Percentiles rank a stretch among this genome's conserved stretches.
phyloP scores from a whole-genome alignment of 2,797 vertebrate species.

The Enteromius paludinosus region DNA sequence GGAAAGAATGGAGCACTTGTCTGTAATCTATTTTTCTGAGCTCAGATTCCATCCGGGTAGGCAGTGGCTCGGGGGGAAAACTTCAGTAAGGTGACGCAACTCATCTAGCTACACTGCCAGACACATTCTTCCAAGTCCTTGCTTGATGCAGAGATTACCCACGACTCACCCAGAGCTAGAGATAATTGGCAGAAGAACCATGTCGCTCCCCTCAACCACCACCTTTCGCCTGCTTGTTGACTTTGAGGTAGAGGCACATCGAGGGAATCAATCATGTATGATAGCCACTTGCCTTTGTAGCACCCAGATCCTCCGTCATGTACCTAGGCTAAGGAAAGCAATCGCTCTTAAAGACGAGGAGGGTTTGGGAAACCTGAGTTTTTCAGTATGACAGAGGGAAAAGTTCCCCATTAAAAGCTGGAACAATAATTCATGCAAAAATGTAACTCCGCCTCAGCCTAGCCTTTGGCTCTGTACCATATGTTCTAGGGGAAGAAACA shows the following conservation, averaged over 20 bases:
- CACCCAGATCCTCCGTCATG: slow-evolving; percentile 25
- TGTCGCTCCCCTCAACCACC: neutral
- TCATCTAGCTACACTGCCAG: slow-evolving; percentile 35
- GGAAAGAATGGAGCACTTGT: slow-evolving; percentile 37
- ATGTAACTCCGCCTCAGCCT: slow-evolving; percentile 3
- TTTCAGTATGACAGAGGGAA: slow-evolving; percentile 22
- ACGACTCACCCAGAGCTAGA: slow-evolving; percentile 41
- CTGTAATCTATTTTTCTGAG: slow-evolving; percentile 44
- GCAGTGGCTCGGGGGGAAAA: slow-evolving; percentile 29
- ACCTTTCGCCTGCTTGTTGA: slow-evolving; percentile 24
- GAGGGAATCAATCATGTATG: slow-evolving; percentile 49
- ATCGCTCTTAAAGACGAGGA: slow-evolving; percentile 29
- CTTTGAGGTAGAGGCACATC: slow-evolving; percentile 43
- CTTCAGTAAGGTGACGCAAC: slow-evolving; percentile 48
- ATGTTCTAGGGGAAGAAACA: slow-evolving; percentile 12
- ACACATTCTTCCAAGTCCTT: slow-evolving; percentile 25
- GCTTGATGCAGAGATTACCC: slow-evolving; percentile 38
- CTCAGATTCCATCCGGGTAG: slow-evolving; percentile 44
- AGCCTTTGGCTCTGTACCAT: slow-evolving; percentile 16
- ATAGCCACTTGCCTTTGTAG: slow-evolving; percentile 38
- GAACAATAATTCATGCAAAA: slow-evolving; percentile 24
- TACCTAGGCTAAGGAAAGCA: slow-evolving; percentile 47
- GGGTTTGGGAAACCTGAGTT: neutral
- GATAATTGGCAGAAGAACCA: slow-evolving; percentile 54
- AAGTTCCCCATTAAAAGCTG: neutral